Evolutionary conservation across 2,888 invertebrate species (phyloP).

Genomic region (Chymomyza amoena): DNA sequence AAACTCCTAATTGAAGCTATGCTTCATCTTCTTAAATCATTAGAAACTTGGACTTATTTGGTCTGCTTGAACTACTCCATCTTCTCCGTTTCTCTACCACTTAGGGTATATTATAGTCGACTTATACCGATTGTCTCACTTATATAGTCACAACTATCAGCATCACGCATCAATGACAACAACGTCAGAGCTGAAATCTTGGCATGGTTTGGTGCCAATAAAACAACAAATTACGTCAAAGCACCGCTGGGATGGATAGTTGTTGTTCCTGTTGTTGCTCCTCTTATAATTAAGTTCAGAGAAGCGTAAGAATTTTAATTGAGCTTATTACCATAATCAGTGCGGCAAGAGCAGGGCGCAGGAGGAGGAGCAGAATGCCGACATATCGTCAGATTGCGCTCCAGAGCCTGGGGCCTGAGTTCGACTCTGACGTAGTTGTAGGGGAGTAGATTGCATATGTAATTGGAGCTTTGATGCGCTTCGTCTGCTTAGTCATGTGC

Average conservation of each 20-base stretch:
- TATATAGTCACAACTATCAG: slow-evolving; percentile 24
- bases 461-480: background rate
- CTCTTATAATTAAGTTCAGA: slow-evolving; percentile 49
- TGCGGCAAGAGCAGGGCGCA: slow-evolving; percentile 21
- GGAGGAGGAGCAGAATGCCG: background rate
- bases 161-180: slow-evolving; percentile 45
- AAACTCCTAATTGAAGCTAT: too few species aligned
- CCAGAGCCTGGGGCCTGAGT: background rate
- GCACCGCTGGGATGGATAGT: slow-evolving; percentile 10
- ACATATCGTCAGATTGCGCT: background rate
- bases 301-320: slow-evolving; percentile 60
- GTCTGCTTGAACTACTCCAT: too few species aligned
- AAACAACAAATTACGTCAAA: slow-evolving; percentile 15
- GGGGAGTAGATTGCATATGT: background rate
- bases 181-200: background rate
- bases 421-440: background rate
- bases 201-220: background rate
- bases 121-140: background rate
- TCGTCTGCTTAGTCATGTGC: slow-evolving; percentile 38
- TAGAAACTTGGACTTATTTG: too few species aligned
- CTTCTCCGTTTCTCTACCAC: too few species aligned
- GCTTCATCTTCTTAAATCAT: too few species aligned
- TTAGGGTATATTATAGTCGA: background rate
- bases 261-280: background rate
- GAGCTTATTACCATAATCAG: slow-evolving; percentile 56